phyloP scores from a whole-genome alignment of 2,888 invertebrate genomes.

The Apodemia hepburni region DNA sequence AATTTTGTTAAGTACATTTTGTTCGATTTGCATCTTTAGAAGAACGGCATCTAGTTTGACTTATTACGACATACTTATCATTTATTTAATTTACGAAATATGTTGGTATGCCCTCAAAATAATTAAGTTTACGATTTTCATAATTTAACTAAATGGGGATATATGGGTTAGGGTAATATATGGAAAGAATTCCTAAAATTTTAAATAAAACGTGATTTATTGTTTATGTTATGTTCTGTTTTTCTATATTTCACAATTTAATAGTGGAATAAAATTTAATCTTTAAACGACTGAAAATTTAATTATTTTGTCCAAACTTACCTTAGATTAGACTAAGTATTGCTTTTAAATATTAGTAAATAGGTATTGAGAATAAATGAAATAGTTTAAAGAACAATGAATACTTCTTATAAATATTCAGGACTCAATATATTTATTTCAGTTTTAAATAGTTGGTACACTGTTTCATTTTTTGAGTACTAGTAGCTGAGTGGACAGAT shows the following conservation, averaged over 20 bases:
- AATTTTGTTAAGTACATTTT: constrained; percentile 74
- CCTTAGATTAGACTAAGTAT: constrained; percentile 16
- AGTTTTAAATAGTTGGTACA: constrained; percentile 25
- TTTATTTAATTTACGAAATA: constrained; percentile 35
- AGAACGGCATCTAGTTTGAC: constrained; percentile 57
- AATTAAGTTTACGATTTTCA: background rate
- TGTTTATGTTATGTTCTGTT: background rate
- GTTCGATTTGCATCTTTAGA: constrained; percentile 69
- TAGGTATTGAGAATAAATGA: background rate
- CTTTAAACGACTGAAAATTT: background rate
- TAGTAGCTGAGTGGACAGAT: constrained; percentile 60
- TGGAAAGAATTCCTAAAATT: background rate
- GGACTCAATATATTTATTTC: constrained; percentile 35
- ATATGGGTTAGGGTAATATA: too few relatives aligned
- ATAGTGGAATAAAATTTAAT: constrained; percentile 27
- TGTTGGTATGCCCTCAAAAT: background rate
- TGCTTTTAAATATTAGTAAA: constrained; percentile 21
- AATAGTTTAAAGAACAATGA: background rate
- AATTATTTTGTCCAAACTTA: constrained; percentile 6
- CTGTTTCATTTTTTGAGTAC: constrained; percentile 27
- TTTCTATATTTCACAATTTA: constrained; percentile 45
- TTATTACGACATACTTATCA: constrained; percentile 71
- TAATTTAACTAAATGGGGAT: background rate
- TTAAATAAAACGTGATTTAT: background rate
- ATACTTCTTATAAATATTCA: constrained; percentile 4